Percentiles rank a stretch among this genome's conserved stretches.
Conservation (phyloP, 2,797 vertebrate genomes). For the Cyclura pinguis region DNA sequence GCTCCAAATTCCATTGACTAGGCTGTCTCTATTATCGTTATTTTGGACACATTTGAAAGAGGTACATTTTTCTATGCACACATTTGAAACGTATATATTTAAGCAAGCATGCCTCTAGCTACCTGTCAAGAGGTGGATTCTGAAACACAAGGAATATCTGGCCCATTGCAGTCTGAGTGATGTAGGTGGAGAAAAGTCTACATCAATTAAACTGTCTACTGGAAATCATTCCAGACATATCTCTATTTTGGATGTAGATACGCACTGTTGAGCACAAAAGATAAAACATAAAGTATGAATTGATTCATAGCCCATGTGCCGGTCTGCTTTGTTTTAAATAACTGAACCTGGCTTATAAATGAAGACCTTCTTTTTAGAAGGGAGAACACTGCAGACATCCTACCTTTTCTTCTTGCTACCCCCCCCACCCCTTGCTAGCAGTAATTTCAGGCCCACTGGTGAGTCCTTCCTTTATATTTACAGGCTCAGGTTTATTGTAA, state of each 20-base stretch:
- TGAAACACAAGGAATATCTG: too few relatives aligned
- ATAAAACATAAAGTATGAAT: background rate
- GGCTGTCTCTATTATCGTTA: too few relatives aligned
- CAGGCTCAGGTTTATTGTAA: constrained; percentile 34
- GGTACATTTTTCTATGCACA: too few relatives aligned
- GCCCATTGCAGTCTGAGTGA: too few relatives aligned
- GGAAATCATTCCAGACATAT: too few relatives aligned
- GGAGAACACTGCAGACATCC: accelerated
- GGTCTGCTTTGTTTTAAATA: background rate
- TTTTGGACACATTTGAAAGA: background rate
- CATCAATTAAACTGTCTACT: too few relatives aligned
- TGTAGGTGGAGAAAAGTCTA: too few relatives aligned
- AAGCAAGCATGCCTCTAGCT: too few relatives aligned
- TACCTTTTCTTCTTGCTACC: background rate
- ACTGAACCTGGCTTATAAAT: background rate
- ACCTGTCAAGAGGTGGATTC: too few relatives aligned
- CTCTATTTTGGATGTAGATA: background rate
- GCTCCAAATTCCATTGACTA: too few relatives aligned
- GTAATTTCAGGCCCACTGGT: constrained; percentile 11
- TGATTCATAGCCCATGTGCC: background rate
- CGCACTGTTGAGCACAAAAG: background rate
- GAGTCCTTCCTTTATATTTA: constrained; percentile 26
- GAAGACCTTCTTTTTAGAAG: accelerated
- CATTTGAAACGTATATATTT: too few relatives aligned
- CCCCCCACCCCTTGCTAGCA: background rate